Evolutionary conservation across 2,888 invertebrate genomes (phyloP), one percentile per base, ranked within the genome.

Genomic region (Stictocephala bisonia): DNA sequence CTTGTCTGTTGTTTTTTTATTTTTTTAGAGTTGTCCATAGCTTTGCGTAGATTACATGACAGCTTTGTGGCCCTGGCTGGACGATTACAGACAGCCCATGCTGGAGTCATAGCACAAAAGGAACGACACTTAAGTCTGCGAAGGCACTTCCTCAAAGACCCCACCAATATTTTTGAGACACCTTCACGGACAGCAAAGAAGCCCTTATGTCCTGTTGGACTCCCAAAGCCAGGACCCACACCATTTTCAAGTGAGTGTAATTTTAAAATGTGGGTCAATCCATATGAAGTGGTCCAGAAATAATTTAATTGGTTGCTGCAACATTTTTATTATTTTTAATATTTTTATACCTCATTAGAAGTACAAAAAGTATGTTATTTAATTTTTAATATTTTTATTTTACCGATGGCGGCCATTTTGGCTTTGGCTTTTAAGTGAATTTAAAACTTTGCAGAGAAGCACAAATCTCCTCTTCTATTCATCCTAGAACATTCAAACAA

Each of bases 61-160:
- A 93, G 94, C 1, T 90, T 96, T 80, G 91, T 96, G 31, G 93
- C 93, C 0, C 84, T 96, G 72, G 96, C 96, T n/a, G 95, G 94
- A 0, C 90, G 93, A 41, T 84, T 96, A 40, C 94, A 96, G 81
- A 90, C 91, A 3, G 90, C 94, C 0, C 95, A 96, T 51, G 78
- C 85, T 1, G 84, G 85, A 74, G 92, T 96, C 0, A 92, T 94
- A 81, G 87, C 88, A 0, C 93, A 94, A 81, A 95, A 95, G 83
- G 93, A 94, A 73, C 92, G 93, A 78, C 95, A 93, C 82, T 84
- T 94, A n/a, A 93, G 92, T 82, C 87, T 94, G 53, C 85, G 95
- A 40, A 92, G 91, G 81, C 91, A 93, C 79, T 88, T 93, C 18
- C 86, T 91, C 48, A 91, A 93, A 72, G 95, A 96, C 80, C 87